Conservation (phyloP, 2,888 invertebrate genomes). For the Polymixis lichenea region DNA sequence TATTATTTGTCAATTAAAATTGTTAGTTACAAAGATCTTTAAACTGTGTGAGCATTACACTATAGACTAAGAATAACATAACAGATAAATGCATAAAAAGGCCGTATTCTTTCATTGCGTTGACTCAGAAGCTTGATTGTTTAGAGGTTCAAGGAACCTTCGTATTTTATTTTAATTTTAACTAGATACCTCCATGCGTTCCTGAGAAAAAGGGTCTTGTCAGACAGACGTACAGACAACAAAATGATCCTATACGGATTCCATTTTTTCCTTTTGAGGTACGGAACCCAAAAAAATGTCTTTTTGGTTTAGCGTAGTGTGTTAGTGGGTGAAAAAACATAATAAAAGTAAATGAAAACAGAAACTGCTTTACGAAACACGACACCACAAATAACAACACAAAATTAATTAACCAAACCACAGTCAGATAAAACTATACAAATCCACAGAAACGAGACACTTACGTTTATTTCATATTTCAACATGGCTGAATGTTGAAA, state of each 20-base stretch:
- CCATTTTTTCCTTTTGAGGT: not conserved
- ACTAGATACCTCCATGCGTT: too few species aligned
- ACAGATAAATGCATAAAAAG: too few species aligned
- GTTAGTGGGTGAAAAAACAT: not conserved
- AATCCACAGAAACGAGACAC: constrained; percentile 39
- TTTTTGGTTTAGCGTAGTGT: not conserved
- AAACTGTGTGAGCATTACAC: too few species aligned
- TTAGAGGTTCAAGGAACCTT: too few species aligned
- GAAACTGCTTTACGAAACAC: not conserved
- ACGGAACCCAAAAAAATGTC: not conserved
- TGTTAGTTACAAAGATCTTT: too few species aligned
- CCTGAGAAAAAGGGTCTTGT: too few species aligned
- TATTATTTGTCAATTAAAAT: too few species aligned
- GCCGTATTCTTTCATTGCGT: too few species aligned
- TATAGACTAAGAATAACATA: too few species aligned
- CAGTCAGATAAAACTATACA: constrained; percentile 15
- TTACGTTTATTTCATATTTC: constrained; percentile 13
- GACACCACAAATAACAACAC: not conserved
- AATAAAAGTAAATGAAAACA: not conserved
- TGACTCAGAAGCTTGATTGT: too few species aligned
- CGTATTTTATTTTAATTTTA: too few species aligned
- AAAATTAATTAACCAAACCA: constrained; percentile 33
- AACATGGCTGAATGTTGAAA: constrained; percentile 19
- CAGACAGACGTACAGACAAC: not conserved
- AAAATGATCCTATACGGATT: not conserved